Evolutionary conservation across 2,888 invertebrate genomes (phyloP), one percentile per base, ranked within the genome.

Genomic region (Catocala nupta): DNA sequence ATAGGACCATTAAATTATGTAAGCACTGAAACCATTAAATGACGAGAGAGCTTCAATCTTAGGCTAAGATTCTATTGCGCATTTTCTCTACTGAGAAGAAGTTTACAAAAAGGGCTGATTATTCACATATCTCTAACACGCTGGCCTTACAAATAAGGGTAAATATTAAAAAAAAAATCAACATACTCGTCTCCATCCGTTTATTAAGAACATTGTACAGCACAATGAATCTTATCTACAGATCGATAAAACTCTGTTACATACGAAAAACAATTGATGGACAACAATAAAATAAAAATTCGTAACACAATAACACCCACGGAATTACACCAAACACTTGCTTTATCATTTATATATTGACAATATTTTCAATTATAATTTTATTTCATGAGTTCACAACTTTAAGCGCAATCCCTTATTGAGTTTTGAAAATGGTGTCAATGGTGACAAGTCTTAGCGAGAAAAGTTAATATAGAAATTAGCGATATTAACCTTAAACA

Each of bases 221-320:
- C 84, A 90, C 91, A 93, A 91, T 89, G 84, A 79, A 83, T 64
- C 83, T 85, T 85, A 89, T 83, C 82, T 85, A 90, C 88, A 88
- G 83, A 89, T 84, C 81, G 86, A 93, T 93, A 92, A 93, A 93
- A 86, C 92, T 93, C 91, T 93, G 88, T 89, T 89, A 91, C 84
- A 89, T 79, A 90, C 86, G 87, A 81, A 91, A 81, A 93, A 92
- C 88, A 93, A 90, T 88, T 84, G 91, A 86, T 82, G 88, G 88
- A 89, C 90, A 93, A 92, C 92, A 93, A 93, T 88, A 89, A 93
- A 93, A 90, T 88, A 84, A 90, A 89, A 84, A 83, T 77, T 77
- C 76, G 77, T 83, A 87, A 88, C 86, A 86, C 80, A 78, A 71
- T 71, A 78, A 78, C 79, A 73, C 58, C 66, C 77, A 70, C 66